Evolutionary conservation across 2,113 vertebrate species (phyloP).

Genomic region (Fukomys damarensis): DNA sequence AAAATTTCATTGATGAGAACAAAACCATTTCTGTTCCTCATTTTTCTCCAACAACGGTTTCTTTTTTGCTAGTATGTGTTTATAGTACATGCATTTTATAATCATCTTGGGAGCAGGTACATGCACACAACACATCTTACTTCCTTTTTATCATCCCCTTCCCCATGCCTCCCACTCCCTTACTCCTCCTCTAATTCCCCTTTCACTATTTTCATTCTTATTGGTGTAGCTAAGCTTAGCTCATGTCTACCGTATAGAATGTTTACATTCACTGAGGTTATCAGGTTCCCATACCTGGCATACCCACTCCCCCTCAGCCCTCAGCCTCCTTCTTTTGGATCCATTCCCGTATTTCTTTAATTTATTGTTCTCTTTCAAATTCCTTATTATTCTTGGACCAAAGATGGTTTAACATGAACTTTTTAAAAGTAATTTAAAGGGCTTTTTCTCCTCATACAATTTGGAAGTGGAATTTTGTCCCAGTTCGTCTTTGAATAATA

Average conservation of each 20-base stretch:
- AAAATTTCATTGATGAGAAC: not conserved
- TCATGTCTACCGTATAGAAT: not conserved
- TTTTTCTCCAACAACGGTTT: constrained; percentile 11
- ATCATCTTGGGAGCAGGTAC: not conserved
- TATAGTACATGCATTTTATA: not conserved
- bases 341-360: not conserved
- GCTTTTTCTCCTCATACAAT: not conserved
- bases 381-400: not conserved
- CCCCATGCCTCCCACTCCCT: not conserved
- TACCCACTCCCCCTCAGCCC: not conserved
- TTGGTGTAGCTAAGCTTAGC: not conserved
- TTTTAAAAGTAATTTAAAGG: not conserved
- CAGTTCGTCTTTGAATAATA: not conserved
- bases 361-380: not conserved
- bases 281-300: not conserved
- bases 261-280: not conserved
- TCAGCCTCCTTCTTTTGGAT: not conserved
- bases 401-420: not conserved
- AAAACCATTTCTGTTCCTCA: constrained; percentile 20
- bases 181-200: not conserved
- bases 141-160: not conserved
- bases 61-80: not conserved
- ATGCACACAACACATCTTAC: not conserved
- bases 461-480: constrained; percentile 20
- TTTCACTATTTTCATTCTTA: not conserved